These are phyloP conservation scores for Atethmia centrago DNA, from an alignment of 2,888 invertebrate species.

Conservation along the genomic window DNA sequence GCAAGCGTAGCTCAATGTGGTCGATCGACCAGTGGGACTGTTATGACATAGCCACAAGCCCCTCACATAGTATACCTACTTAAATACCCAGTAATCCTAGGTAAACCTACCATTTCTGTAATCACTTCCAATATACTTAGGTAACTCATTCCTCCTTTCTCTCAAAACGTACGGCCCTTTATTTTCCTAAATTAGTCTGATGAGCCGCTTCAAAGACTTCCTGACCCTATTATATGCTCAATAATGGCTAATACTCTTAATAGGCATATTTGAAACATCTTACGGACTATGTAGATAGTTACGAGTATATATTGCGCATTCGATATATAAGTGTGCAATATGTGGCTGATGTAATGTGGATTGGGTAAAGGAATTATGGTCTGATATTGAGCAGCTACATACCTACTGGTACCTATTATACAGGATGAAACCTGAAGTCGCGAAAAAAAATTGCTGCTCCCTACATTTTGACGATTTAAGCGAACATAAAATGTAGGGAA, in stretches of 20 bases:
- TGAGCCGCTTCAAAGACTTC: constrained; percentile 65
- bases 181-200: constrained; percentile 67
- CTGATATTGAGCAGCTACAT: constrained; percentile 21
- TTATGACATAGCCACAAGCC: too few species aligned
- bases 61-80: too few species aligned
- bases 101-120: constrained; percentile 54
- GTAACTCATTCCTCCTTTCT: constrained; percentile 68
- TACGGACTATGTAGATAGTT: constrained; percentile 64
- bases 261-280: constrained; percentile 69
- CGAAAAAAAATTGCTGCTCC: too few species aligned
- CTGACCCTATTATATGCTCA: constrained; percentile 72
- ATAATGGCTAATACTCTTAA: constrained; percentile 73
- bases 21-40: too few species aligned
- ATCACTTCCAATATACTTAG: constrained; percentile 66
- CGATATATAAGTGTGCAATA: constrained; percentile 67
- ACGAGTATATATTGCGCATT: constrained; percentile 70
- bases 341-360: constrained; percentile 68
- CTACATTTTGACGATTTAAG: too few species aligned
- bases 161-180: constrained; percentile 66
- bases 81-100: not conserved
- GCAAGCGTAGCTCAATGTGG: too few species aligned
- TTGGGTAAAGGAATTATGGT: constrained; percentile 62
- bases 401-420: too few species aligned
- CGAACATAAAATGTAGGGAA: too few species aligned
- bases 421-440: too few species aligned